These are phyloP conservation scores for Tinea semifulvella DNA, from an alignment of 2,888 invertebrate genomes.

Conservation along the genomic window DNA sequence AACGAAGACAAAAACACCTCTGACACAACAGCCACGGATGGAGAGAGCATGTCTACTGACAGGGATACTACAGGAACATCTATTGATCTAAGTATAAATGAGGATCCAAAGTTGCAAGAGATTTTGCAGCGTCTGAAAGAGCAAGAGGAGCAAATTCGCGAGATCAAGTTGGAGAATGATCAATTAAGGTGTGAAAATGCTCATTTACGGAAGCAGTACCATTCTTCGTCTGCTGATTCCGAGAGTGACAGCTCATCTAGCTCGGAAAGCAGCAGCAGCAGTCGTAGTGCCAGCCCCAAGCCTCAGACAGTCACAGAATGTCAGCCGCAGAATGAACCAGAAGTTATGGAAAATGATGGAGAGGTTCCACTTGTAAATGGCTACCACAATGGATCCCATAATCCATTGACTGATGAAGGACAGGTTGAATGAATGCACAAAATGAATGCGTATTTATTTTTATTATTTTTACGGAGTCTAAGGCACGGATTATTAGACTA, in stretches of 20 bases:
- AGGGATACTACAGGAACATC: slow-evolving; percentile 46
- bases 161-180: slow-evolving; percentile 70
- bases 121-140: slow-evolving; percentile 52
- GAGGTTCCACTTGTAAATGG: slow-evolving; percentile 43
- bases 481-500: no score
- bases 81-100: slow-evolving; percentile 36
- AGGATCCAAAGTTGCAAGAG: slow-evolving; percentile 39
- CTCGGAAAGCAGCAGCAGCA: slow-evolving; percentile 52
- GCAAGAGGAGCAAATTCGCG: slow-evolving; percentile 69
- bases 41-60: slow-evolving; percentile 45
- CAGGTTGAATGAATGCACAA: not conserved
- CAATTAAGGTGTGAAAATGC: slow-evolving; percentile 71
- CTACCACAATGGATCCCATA: slow-evolving; percentile 25
- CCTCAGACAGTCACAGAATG: not conserved
- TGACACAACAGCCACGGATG: slow-evolving; percentile 35
- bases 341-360: slow-evolving; percentile 19
- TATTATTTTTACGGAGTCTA: not conserved
- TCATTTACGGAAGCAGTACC: slow-evolving; percentile 51
- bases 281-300: slow-evolving; percentile 31
- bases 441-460: not conserved
- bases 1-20: slow-evolving; percentile 38
- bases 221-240: slow-evolving; percentile 58
- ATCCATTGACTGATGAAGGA: slow-evolving; percentile 4
- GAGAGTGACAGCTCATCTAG: slow-evolving; percentile 71
- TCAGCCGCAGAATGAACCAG: not conserved